phyloP scores from a whole-genome alignment of 2,113 vertebrate genomes.

The Seriola rivoliana region DNA sequence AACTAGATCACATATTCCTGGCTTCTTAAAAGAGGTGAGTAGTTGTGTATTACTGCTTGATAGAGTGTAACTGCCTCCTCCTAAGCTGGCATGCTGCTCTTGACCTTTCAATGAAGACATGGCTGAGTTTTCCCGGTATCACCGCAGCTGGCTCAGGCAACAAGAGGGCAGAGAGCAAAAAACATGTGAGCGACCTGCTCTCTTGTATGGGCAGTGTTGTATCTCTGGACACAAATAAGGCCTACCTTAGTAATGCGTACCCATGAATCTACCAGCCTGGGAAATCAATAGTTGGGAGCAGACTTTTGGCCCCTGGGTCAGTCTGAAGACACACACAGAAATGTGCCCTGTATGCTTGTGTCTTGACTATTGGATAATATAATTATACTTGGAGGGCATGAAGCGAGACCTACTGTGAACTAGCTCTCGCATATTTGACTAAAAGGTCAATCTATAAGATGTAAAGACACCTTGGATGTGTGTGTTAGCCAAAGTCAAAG shows the following conservation, averaged over 20 bases:
- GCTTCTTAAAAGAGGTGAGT: not conserved
- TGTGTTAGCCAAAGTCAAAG: not conserved
- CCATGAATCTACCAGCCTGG: slow-evolving; percentile 43
- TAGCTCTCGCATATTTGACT: not conserved
- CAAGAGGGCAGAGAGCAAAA: slow-evolving; percentile 36
- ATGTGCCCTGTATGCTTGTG: slow-evolving; percentile 4
- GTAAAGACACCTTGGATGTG: not conserved
- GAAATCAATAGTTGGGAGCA: slow-evolving; percentile 72
- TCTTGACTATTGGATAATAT: slow-evolving; percentile 13
- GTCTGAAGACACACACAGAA: slow-evolving; percentile 33
- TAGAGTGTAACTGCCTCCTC: slow-evolving; percentile 29
- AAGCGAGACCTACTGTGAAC: not conserved
- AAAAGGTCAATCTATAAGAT: not conserved
- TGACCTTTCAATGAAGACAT: slow-evolving; percentile 47
- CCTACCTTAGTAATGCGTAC: slow-evolving; percentile 31
- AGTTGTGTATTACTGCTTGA: slow-evolving; percentile 30
- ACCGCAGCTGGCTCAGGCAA: not conserved
- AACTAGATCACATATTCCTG: slow-evolving; percentile 16
- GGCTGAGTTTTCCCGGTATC: slow-evolving; percentile 18
- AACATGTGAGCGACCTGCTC: slow-evolving; percentile 37
- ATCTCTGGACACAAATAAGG: slow-evolving; percentile 38
- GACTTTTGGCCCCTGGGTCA: slow-evolving; percentile 48
- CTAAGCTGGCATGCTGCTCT: not conserved
- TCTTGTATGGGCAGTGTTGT: slow-evolving; percentile 34
- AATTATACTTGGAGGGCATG: not conserved